Percentiles rank a stretch among this genome's conserved stretches.
These are phyloP conservation scores for Chaetura pelagica DNA, from an alignment of 2,113 vertebrate species.

Conservation along the genomic window DNA sequence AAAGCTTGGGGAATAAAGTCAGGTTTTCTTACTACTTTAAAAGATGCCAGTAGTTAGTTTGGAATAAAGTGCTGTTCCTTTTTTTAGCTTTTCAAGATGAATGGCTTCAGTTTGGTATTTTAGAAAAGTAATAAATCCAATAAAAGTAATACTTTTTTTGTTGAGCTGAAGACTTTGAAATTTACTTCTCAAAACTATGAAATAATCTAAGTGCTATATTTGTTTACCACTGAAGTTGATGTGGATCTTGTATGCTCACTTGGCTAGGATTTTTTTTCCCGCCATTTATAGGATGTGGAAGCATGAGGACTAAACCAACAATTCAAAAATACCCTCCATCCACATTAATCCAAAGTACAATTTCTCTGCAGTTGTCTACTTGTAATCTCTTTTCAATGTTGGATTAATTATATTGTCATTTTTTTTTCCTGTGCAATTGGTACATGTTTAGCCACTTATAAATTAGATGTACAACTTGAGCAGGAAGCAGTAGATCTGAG, in stretches of 20 bases:
- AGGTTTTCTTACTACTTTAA: not conserved
- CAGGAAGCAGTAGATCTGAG: conserved; percentile 22
- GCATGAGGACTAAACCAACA: conserved; percentile 28
- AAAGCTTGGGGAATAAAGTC: not conserved
- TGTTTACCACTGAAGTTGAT: not conserved
- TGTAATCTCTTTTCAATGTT: conserved; percentile 13
- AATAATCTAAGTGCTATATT: not conserved
- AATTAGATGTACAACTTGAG: not conserved
- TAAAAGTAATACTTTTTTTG: not conserved
- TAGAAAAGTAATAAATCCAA: not conserved
- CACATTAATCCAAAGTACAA: not conserved
- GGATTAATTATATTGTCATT: not conserved
- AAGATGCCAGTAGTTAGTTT: not conserved
- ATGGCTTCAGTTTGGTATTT: not conserved
- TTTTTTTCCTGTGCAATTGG: conserved; percentile 28
- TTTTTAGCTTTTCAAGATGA: not conserved
- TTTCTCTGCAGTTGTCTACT: conserved; percentile 3
- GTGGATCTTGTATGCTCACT: not conserved
- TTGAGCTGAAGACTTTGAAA: conserved; percentile 27
- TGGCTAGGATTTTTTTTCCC: not conserved
- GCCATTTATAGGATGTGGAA: not conserved
- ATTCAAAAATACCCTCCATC: not conserved
- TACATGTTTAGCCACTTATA: conserved; percentile 34
- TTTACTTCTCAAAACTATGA: conserved; percentile 4
- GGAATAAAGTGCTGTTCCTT: not conserved